phyloP scores from a whole-genome alignment of 2,888 invertebrate genomes.

The Leptopterna dolabrata region DNA sequence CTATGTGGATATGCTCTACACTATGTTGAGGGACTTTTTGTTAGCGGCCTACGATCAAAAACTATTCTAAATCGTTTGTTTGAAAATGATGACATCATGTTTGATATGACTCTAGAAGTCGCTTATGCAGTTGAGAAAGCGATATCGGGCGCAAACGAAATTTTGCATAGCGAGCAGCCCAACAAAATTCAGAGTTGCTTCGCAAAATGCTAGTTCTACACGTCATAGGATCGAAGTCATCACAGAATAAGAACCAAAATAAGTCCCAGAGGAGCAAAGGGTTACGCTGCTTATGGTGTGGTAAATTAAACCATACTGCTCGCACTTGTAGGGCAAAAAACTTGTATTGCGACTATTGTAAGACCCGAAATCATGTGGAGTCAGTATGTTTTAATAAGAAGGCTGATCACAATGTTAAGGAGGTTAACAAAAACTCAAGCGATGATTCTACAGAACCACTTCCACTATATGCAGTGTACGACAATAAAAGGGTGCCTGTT shows the following conservation, averaged over 20 bases:
- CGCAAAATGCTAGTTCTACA: background rate
- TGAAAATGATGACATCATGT: constrained; percentile 14
- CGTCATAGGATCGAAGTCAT: too few species aligned
- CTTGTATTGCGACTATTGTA: background rate
- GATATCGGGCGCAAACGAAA: background rate
- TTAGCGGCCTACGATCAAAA: constrained; percentile 36
- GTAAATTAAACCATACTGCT: background rate
- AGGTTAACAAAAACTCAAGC: too few species aligned
- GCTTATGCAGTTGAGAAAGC: constrained; percentile 37
- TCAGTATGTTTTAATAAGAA: background rate
- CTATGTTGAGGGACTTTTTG: constrained; percentile 31
- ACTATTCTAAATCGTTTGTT: constrained; percentile 28
- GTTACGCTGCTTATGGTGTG: background rate
- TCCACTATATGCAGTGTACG: background rate
- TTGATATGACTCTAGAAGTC: constrained; percentile 15
- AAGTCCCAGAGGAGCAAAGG: background rate
- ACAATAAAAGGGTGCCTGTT: background rate
- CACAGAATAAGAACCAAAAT: background rate
- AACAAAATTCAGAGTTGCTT: background rate
- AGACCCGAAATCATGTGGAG: background rate
- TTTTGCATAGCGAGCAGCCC: background rate
- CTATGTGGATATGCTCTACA: background rate
- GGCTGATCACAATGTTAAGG: too few species aligned
- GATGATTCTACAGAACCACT: background rate
- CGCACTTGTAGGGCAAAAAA: background rate